phyloP scores from a whole-genome alignment of 2,888 invertebrate species.

The Apodemia zela region DNA sequence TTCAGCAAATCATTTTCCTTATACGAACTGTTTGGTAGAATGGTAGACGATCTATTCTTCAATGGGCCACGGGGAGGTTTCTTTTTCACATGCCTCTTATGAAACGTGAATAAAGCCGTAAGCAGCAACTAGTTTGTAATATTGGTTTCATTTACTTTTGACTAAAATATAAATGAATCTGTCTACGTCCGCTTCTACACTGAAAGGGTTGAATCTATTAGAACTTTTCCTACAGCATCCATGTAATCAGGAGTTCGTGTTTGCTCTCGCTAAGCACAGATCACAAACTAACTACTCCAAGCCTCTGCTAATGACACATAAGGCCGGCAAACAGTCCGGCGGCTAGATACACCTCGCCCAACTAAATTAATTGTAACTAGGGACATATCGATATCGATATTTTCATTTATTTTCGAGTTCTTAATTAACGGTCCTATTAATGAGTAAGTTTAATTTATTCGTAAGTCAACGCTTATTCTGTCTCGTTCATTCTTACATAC shows the following conservation, averaged over 20 bases:
- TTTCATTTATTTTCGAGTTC: neutral
- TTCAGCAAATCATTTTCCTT: no score
- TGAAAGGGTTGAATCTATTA: slow-evolving; percentile 7
- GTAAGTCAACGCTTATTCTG: no score
- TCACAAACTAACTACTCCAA: slow-evolving; percentile 8
- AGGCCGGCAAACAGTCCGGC: slow-evolving; percentile 14
- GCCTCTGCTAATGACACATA: slow-evolving; percentile 18
- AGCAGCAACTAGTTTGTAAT: no score
- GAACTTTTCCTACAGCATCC: neutral
- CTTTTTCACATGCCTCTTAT: no score
- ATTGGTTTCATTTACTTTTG: no score
- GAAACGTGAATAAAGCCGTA: no score
- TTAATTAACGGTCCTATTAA: neutral
- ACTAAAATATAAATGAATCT: neutral
- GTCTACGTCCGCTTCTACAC: neutral
- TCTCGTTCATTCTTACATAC: no score
- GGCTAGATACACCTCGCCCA: slow-evolving; percentile 16
- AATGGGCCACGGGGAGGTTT: no score
- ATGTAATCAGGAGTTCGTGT: slow-evolving; percentile 2
- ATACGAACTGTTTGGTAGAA: no score
- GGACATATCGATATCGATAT: slow-evolving; percentile 8
- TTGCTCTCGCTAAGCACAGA: neutral
- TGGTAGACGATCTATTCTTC: no score
- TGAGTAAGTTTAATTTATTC: no score
- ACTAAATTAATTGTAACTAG: slow-evolving; percentile 20